Percentiles rank a stretch among this genome's conserved stretches.
phyloP scores from a whole-genome alignment of 2,797 vertebrate genomes.

The Buceros bicornis region DNA sequence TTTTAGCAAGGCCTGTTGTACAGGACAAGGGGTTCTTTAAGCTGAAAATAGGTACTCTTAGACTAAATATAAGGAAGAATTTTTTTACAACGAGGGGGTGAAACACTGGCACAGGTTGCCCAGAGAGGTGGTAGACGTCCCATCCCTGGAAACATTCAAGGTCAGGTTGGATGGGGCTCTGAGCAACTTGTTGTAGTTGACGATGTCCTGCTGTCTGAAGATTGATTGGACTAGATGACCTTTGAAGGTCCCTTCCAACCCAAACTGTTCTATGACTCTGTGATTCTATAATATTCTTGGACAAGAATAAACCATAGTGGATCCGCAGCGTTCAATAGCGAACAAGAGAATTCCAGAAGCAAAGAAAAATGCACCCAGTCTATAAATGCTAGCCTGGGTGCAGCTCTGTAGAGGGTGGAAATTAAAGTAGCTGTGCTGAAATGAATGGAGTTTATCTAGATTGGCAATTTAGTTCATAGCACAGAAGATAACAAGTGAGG shows the following conservation, averaged over 20 bases:
- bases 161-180: neutral
- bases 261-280: neutral
- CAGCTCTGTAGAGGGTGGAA: neutral
- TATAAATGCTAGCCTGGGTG: fast-evolving
- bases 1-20: neutral
- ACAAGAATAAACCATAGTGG: neutral
- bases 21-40: neutral
- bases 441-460: neutral
- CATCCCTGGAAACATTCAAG: neutral
- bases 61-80: neutral
- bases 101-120: neutral
- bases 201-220: neutral
- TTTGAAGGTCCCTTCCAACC: neutral
- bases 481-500: neutral
- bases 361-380: neutral
- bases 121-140: neutral
- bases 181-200: neutral
- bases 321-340: neutral
- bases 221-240: neutral
- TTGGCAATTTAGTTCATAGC: neutral
- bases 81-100: fast-evolving
- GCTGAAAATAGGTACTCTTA: neutral
- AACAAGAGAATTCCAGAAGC: neutral
- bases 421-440: neutral
- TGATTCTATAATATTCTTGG: neutral